A percentile compares a stretch with the other conserved stretches of the same genome.
Evolutionary conservation across 2,797 vertebrate genomes (phyloP).

Genomic region (Hyperoplus lanceolatus): DNA sequence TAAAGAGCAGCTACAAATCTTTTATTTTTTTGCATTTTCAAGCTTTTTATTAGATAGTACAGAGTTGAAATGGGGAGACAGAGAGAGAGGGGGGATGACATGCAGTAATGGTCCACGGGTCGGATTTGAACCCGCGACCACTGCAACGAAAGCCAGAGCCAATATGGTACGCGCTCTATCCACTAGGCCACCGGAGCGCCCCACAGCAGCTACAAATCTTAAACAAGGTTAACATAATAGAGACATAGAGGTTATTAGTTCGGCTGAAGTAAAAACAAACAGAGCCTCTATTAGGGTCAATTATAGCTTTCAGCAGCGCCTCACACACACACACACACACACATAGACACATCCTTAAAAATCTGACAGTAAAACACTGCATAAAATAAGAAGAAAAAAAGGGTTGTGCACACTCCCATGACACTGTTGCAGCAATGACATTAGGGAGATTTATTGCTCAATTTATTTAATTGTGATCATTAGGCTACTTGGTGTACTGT

Average conservation of each 20-base stretch:
- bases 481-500: neutral
- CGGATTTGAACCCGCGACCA: too few species aligned
- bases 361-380: conserved; percentile 23
- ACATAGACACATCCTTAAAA: conserved; percentile 9
- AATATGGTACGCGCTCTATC: too few species aligned
- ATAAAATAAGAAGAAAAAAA: conserved; percentile 19
- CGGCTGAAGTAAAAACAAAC: conserved; percentile 59
- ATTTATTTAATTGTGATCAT: conserved; percentile 1
- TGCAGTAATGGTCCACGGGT: too few species aligned
- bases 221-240: conserved; percentile 41
- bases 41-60: too few species aligned
- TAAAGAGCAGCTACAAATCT: conserved; percentile 19
- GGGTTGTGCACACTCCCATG: conserved; percentile 10
- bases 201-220: conserved; percentile 20
- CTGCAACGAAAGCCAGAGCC: too few species aligned
- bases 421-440: conserved; percentile 32
- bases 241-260: conserved; percentile 50
- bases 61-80: too few species aligned
- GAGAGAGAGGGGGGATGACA: too few species aligned
- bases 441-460: conserved; percentile 32
- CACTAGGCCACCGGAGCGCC: too few species aligned
- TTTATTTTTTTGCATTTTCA: neutral
- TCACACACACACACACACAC: conserved; percentile 6
- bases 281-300: conserved; percentile 60
- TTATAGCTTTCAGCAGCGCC: conserved; percentile 49